These are phyloP conservation scores for Propsilocerus akamusi DNA, from an alignment of 1,140 invertebrate genomes.

Conservation along the genomic window DNA sequence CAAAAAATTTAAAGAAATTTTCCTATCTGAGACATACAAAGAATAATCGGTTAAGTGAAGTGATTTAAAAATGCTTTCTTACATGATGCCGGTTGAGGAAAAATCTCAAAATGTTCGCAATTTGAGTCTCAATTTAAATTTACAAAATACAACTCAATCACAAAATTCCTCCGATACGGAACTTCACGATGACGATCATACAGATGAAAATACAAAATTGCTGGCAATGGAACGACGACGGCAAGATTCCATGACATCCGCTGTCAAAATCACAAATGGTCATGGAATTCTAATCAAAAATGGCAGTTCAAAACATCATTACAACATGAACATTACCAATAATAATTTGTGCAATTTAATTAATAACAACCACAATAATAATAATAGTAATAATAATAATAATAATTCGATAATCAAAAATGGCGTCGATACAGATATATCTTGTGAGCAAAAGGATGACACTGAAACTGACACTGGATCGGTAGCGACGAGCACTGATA, in stretches of 20 bases:
- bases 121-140: neutral
- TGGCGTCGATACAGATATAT: neutral
- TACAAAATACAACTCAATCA: neutral
- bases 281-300: neutral
- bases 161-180: neutral
- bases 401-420: slow-evolving; percentile 1
- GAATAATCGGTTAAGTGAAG: too few species aligned
- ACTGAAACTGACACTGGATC: neutral
- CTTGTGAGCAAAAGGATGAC: neutral
- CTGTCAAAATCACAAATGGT: neutral
- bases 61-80: neutral
- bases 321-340: neutral
- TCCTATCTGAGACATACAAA: too few species aligned
- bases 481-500: neutral
- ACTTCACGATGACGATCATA: neutral
- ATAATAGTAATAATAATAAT: neutral
- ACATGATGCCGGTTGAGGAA: neutral
- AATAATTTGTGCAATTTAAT: neutral
- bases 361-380: neutral
- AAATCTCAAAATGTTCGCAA: neutral
- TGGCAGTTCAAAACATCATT: neutral
- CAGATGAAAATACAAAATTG: slow-evolving; percentile 1
- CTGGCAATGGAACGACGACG: neutral
- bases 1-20: too few species aligned
- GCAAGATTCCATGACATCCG: too few species aligned